These are phyloP conservation scores for Dastarcus helophoroides DNA, from an alignment of 2,888 invertebrate species.

Conservation along the genomic window DNA sequence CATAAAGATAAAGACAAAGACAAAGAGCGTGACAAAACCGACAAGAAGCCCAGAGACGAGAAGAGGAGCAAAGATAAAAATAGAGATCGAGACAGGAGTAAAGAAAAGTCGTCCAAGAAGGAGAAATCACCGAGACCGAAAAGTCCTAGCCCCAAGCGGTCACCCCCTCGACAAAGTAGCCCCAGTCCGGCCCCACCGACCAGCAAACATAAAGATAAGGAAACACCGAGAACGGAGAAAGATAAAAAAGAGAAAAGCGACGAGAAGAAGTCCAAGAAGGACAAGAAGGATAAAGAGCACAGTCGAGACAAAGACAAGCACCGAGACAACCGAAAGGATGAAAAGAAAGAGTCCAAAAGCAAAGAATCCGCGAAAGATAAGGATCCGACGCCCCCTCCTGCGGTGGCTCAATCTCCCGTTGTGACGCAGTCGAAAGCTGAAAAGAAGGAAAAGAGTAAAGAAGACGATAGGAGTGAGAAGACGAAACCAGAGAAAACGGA, in stretches of 20 bases:
- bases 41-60: slow-evolving; percentile 37
- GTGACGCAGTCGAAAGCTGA: slow-evolving; percentile 35
- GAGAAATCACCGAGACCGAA: slow-evolving; percentile 35
- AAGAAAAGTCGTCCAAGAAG: slow-evolving; percentile 41
- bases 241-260: slow-evolving; percentile 24
- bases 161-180: slow-evolving; percentile 31
- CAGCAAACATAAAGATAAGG: slow-evolving; percentile 16
- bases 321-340: slow-evolving; percentile 18
- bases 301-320: slow-evolving; percentile 26
- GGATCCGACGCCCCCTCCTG: slow-evolving; percentile 38
- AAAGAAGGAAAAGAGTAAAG: slow-evolving; percentile 38
- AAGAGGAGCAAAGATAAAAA: slow-evolving; percentile 38
- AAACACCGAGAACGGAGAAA: slow-evolving; percentile 24
- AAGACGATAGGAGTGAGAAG: slow-evolving; percentile 29
- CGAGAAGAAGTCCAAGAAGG: slow-evolving; percentile 43
- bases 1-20: slow-evolving; percentile 41
- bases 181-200: slow-evolving; percentile 25
- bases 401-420: slow-evolving; percentile 1
- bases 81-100: slow-evolving; percentile 41
- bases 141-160: slow-evolving; percentile 28
- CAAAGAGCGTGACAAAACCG: slow-evolving; percentile 36
- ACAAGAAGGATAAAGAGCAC: slow-evolving; percentile 53
- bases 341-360: slow-evolving; percentile 23
- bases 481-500: slow-evolving; percentile 25
- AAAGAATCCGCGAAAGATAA: slow-evolving; percentile 26